Percentiles rank a stretch among this genome's conserved stretches.
Conservation (phyloP, 1,140 invertebrate genomes). For the Chironomus tepperi region DNA sequence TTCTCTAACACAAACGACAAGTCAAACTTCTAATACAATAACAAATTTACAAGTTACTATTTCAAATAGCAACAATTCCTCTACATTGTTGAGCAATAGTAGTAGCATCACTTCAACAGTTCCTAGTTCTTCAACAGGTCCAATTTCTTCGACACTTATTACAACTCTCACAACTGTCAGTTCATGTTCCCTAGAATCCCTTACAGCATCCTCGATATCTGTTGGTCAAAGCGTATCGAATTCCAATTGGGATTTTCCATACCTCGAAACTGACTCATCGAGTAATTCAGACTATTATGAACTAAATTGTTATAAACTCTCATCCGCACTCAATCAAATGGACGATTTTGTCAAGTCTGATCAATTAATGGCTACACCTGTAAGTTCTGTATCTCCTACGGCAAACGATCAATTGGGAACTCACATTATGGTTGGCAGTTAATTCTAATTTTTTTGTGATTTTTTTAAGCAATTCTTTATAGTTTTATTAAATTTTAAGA, state of each 20-base stretch:
- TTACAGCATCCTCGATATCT: background rate
- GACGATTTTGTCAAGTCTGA: slow-evolving; percentile 17
- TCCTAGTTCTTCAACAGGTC: background rate
- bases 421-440: slow-evolving; percentile 20
- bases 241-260: slow-evolving; percentile 14
- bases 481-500: background rate
- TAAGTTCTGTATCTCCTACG: background rate
- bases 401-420: background rate
- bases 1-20: slow-evolving; percentile 27
- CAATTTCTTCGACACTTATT: background rate
- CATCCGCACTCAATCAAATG: slow-evolving; percentile 3
- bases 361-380: background rate
- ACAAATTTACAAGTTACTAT: background rate
- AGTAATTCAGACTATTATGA: slow-evolving; percentile 8
- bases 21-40: slow-evolving; percentile 2
- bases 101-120: background rate
- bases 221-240: background rate
- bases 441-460: slow-evolving; percentile 4
- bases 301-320: background rate
- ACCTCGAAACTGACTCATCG: slow-evolving; percentile 8
- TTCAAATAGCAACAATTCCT: background rate
- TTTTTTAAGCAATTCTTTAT: background rate
- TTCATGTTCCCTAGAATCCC: background rate
- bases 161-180: slow-evolving; percentile 4
- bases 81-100: background rate